phyloP scores from a whole-genome alignment of 2,113 vertebrate species.

The Haliaeetus leucogaster region DNA sequence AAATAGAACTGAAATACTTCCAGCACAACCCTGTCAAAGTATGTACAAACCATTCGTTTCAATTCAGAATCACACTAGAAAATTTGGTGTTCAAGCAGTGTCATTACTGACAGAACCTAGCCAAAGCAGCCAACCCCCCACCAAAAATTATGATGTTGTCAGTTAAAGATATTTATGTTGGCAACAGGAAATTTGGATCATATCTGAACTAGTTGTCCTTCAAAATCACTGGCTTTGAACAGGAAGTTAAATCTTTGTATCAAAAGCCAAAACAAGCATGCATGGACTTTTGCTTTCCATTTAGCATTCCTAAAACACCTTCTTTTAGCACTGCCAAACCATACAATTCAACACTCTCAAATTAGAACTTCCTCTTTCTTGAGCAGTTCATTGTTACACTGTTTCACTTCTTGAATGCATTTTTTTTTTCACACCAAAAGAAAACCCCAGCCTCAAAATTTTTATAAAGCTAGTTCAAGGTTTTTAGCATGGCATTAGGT shows the following conservation, averaged over 20 bases:
- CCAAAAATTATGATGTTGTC: background rate
- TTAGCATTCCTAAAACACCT: background rate
- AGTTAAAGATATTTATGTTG: background rate
- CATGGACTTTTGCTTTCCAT: background rate
- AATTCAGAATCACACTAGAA: background rate
- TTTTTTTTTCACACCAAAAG: background rate
- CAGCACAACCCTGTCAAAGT: background rate
- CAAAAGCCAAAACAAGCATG: background rate
- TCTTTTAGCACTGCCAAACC: background rate
- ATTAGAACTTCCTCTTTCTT: background rate
- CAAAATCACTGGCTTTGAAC: background rate
- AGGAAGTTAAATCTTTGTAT: background rate
- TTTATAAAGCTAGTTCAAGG: background rate
- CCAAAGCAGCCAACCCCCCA: background rate
- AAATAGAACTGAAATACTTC: background rate
- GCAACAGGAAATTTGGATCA: background rate
- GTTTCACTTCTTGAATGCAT: background rate
- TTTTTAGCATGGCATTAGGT: background rate
- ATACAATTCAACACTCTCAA: background rate
- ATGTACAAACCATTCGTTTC: background rate
- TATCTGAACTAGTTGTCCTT: background rate
- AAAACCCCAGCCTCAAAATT: background rate
- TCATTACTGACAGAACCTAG: fast-evolving
- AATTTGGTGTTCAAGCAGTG: background rate
- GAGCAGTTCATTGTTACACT: background rate